Evolutionary conservation across 2,888 invertebrate genomes (phyloP), one percentile per base, ranked within the genome.

Genomic region (Watsonalla cultraria): DNA sequence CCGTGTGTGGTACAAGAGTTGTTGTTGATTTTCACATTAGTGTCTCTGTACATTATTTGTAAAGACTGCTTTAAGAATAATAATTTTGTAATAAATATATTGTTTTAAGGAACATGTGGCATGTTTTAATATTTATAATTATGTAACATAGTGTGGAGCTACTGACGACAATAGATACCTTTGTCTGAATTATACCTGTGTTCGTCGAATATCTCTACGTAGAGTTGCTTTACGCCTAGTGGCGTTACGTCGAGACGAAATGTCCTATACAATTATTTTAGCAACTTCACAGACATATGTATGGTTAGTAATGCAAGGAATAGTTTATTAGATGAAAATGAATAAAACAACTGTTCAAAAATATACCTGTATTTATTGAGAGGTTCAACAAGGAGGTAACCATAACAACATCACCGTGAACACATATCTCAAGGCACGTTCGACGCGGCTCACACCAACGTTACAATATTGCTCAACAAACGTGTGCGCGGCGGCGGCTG

Each of bases 371-470:
- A 62, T 75, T 72, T 56, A 48, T 58, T 70, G 53, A 65, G 59
- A 63, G 58, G 56, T 69, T 62, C 65, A 78, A 82, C 72, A 81
- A 72, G 68, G 68, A 73, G 80, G 76, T 81, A 82, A 83, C 79
- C 24, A 70, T 71, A 76, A 75, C 68, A 63, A 66, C 59, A 63
- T 60, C 59, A 62, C 64, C 60, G 57, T 71, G 71, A 78, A 79
- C 76, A 78, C 76, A 68, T 66, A 51, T 57, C 52, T 58, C 56
- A 75, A 82, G 81, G 82, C 82, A 81, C 80, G 37, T 47, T 35
- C 6, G 45, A n/a, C 37, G 7, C 33, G 9, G 6, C n/a, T 45
- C 45, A 24, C 47, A 47, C 47, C 42, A 33, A 46, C 24, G 11
- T 11, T 46, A 46, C 46, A 46, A 11, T 46, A 24, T 33, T 11